Percentiles rank a stretch among this genome's conserved stretches.
Conservation (phyloP, 1,140 invertebrate species). For the Elysia chlorotica region DNA sequence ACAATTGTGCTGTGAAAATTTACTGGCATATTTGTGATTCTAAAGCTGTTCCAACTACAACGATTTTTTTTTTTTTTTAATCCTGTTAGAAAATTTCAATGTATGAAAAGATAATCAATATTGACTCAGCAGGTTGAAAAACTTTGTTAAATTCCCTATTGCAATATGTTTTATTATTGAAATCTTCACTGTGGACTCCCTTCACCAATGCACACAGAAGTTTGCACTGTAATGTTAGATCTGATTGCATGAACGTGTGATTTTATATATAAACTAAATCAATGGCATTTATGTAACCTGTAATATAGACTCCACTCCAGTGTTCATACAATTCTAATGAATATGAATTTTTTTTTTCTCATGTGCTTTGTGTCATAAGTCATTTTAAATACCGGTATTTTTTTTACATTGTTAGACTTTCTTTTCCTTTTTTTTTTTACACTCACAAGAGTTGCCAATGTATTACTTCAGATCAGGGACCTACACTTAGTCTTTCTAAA, state of each 20-base stretch:
- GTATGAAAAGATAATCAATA: not conserved
- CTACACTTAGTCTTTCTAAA: not conserved
- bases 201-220: not conserved
- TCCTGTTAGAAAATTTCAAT: too few species aligned
- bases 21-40: too few species aligned
- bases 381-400: too few species aligned
- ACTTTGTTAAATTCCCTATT: not conserved
- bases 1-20: too few species aligned
- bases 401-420: too few species aligned
- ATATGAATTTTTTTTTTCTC: not conserved
- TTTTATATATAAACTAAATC: not conserved
- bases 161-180: not conserved
- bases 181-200: not conserved
- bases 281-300: slow-evolving; percentile 10
- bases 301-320: not conserved
- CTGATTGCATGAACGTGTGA: not conserved
- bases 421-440: too few species aligned
- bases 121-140: not conserved
- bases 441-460: not conserved
- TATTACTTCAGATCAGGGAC: not conserved
- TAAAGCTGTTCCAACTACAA: too few species aligned
- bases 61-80: too few species aligned
- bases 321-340: not conserved
- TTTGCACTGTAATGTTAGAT: not conserved
- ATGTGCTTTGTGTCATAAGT: too few species aligned